phyloP scores from a whole-genome alignment of 2,888 invertebrate species.

The Drosophila macrospina region DNA sequence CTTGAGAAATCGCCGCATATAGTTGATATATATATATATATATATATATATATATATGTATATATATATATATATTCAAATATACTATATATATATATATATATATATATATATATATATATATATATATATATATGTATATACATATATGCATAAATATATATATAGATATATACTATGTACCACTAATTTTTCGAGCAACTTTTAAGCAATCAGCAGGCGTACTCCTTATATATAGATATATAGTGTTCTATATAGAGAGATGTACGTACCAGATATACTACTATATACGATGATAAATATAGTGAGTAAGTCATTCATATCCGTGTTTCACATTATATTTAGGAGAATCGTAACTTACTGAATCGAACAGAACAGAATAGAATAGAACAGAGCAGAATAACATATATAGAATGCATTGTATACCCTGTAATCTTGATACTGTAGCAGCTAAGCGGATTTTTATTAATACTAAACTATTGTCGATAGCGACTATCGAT shows the following conservation, averaged over 20 bases:
- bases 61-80: slow-evolving; percentile 32
- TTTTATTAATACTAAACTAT: slow-evolving; percentile 21
- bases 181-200: slow-evolving; percentile 77
- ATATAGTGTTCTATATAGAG: slow-evolving; percentile 19
- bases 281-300: slow-evolving; percentile 18
- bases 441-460: slow-evolving; percentile 22
- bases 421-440: slow-evolving; percentile 24
- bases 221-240: slow-evolving; percentile 52
- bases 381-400: neutral
- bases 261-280: slow-evolving; percentile 18
- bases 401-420: slow-evolving; percentile 5
- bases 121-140: no score
- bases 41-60: slow-evolving; percentile 18
- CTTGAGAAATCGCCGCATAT: slow-evolving; percentile 68
- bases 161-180: neutral
- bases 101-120: slow-evolving; percentile 23
- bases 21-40: slow-evolving; percentile 37
- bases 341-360: slow-evolving; percentile 25
- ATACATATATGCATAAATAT: no score
- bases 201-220: slow-evolving; percentile 77
- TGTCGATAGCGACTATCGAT: slow-evolving; percentile 7
- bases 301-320: slow-evolving; percentile 57
- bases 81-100: slow-evolving; percentile 20
- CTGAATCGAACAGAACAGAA: slow-evolving; percentile 3
- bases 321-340: slow-evolving; percentile 65